Conservation (phyloP, 2,797 vertebrate genomes). For the Eulemur rubriventer region DNA sequence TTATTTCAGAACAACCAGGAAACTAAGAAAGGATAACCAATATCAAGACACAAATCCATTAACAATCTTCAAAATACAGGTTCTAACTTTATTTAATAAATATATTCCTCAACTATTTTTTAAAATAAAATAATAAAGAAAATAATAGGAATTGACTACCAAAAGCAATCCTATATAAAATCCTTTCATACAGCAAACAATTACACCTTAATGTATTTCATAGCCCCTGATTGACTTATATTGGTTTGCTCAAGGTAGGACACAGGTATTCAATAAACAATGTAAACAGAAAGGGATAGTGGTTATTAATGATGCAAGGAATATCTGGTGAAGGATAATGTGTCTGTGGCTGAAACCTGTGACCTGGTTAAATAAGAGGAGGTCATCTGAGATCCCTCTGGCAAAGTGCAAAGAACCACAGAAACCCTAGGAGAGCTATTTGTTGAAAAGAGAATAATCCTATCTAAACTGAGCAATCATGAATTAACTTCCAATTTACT, state of each 20-base stretch:
- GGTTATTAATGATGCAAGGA: conserved; percentile 63
- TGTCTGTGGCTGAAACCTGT: conserved; percentile 43
- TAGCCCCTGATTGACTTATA: not conserved
- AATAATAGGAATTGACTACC: not conserved
- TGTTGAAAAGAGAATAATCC: not conserved
- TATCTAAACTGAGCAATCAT: not conserved
- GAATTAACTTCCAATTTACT: not conserved
- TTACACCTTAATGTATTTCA: not conserved
- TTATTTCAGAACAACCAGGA: conserved; percentile 30
- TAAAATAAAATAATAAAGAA: not conserved
- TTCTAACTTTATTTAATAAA: conserved; percentile 10
- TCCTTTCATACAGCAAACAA: not conserved
- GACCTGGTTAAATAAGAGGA: not conserved
- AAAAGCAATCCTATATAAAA: not conserved
- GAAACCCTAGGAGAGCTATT: not conserved
- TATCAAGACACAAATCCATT: not conserved
- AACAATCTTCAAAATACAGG: conserved; percentile 2
- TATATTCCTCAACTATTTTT: not conserved
- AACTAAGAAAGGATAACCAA: not conserved
- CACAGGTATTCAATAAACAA: conserved; percentile 29
- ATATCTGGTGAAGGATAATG: conserved; percentile 50
- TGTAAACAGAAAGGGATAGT: conserved; percentile 41
- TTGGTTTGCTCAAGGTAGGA: conserved; percentile 44
- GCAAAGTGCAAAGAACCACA: not conserved
- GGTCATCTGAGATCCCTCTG: not conserved